Percentiles rank a stretch among this genome's conserved stretches.
Conservation (phyloP, 2,113 vertebrate genomes). For the Aix galericulata region DNA sequence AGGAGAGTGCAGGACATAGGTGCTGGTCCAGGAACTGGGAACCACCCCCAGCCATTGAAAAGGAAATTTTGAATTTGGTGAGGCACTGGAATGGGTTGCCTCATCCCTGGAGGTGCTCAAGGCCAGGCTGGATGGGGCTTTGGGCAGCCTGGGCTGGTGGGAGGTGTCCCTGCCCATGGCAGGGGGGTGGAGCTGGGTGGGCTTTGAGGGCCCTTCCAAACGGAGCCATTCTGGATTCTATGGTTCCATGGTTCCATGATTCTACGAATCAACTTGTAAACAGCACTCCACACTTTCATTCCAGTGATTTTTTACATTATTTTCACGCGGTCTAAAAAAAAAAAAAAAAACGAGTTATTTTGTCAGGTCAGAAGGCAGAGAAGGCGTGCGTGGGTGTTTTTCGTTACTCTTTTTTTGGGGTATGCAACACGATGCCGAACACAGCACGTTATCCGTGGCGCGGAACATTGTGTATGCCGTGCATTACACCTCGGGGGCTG, state of each 20-base stretch:
- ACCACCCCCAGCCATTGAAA: neutral
- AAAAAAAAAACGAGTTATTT: no score
- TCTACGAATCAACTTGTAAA: neutral
- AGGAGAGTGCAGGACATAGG: neutral
- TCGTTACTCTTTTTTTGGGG: no score
- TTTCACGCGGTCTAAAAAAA: neutral
- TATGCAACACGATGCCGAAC: no score
- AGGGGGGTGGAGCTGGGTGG: no score
- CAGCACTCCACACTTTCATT: neutral
- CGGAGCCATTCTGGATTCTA: no score
- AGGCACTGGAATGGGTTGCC: no score
- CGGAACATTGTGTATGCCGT: neutral
- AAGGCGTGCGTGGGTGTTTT: neutral
- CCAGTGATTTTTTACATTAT: neutral
- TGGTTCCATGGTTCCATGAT: no score
- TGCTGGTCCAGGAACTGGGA: neutral
- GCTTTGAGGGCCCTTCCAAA: no score
- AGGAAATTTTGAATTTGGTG: neutral
- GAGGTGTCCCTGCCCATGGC: no score
- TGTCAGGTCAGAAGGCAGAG: neutral
- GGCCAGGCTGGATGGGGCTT: no score
- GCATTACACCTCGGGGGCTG: neutral
- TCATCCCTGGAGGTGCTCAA: no score
- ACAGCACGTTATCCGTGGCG: neutral
- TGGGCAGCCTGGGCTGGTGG: no score